Evolutionary conservation across 2,888 invertebrate genomes (phyloP).

Genomic region (Torymus tubicola): DNA sequence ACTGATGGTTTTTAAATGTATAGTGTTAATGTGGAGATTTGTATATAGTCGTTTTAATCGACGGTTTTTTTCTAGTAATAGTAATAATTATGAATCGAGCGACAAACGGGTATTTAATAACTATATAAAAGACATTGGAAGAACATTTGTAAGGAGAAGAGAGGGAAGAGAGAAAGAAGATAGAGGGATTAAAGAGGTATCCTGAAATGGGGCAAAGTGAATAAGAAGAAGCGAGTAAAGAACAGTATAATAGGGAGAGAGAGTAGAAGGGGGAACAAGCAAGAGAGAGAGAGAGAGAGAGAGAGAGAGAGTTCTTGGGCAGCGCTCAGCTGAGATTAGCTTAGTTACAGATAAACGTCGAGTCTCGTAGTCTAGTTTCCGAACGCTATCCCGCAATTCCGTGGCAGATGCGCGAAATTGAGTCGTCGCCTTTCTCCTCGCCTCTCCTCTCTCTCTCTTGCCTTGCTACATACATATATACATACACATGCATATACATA

Average conservation of each 20-base stretch:
- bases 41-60: too few relatives aligned
- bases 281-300: neutral
- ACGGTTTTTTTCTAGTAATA: too few relatives aligned
- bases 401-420: slow-evolving; percentile 59
- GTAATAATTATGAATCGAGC: too few relatives aligned
- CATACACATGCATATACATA: neutral
- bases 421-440: slow-evolving; percentile 46
- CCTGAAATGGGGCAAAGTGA: neutral
- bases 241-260: neutral
- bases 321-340: slow-evolving; percentile 71
- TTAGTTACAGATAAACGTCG: slow-evolving; percentile 73
- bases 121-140: too few relatives aligned
- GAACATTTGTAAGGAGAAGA: too few relatives aligned
- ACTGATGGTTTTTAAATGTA: too few relatives aligned
- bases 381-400: slow-evolving; percentile 57
- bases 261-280: neutral
- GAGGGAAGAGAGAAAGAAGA: too few relatives aligned
- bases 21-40: too few relatives aligned
- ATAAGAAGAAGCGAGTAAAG: neutral
- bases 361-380: slow-evolving; percentile 58
- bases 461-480: neutral
- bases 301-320: slow-evolving; percentile 58
- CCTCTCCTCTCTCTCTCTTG: neutral
- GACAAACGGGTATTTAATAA: too few relatives aligned
- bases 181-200: neutral